Conservation (phyloP, 2,797 vertebrate species). For the Argya squamiceps region DNA sequence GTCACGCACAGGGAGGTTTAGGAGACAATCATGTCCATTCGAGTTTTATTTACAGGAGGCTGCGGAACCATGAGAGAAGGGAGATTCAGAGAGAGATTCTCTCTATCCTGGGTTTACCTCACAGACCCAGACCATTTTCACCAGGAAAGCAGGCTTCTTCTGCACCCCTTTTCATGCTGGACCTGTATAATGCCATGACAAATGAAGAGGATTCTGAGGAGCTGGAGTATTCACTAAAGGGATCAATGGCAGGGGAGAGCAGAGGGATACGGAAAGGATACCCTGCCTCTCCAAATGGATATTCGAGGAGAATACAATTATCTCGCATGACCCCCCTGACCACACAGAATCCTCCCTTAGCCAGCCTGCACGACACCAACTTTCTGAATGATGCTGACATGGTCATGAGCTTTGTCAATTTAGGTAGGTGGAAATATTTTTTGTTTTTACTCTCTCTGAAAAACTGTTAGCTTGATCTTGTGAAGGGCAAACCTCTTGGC, state of each 20-base stretch:
- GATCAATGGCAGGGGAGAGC: constrained; percentile 79
- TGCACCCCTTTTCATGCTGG: constrained; percentile 98
- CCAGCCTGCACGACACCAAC: constrained; percentile 90
- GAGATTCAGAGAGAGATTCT: constrained; percentile 99
- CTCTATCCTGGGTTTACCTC: constrained; percentile 96
- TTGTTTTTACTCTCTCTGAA: constrained; percentile 60
- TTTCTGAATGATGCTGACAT: constrained; percentile 99
- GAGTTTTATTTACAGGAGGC: constrained; percentile 98
- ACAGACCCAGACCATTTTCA: constrained; percentile 97
- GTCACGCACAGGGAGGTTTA: constrained; percentile 86
- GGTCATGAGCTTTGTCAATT: constrained; percentile 99
- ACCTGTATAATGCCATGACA: constrained; percentile 98
- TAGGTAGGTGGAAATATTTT: constrained; percentile 86
- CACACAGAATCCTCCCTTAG: constrained; percentile 89
- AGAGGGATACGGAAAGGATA: constrained; percentile 84
- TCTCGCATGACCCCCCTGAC: constrained; percentile 85
- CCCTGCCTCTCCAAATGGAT: constrained; percentile 86
- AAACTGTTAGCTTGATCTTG: neutral
- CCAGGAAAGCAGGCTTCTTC: constrained; percentile 96
- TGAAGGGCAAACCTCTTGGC: neutral
- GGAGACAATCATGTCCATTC: constrained; percentile 98
- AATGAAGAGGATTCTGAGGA: constrained; percentile 88
- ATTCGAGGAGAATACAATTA: constrained; percentile 86
- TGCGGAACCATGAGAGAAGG: constrained; percentile 96
- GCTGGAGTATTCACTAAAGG: constrained; percentile 80